These are phyloP conservation scores for Acleris literana DNA, from an alignment of 2,888 invertebrate species.

Conservation along the genomic window DNA sequence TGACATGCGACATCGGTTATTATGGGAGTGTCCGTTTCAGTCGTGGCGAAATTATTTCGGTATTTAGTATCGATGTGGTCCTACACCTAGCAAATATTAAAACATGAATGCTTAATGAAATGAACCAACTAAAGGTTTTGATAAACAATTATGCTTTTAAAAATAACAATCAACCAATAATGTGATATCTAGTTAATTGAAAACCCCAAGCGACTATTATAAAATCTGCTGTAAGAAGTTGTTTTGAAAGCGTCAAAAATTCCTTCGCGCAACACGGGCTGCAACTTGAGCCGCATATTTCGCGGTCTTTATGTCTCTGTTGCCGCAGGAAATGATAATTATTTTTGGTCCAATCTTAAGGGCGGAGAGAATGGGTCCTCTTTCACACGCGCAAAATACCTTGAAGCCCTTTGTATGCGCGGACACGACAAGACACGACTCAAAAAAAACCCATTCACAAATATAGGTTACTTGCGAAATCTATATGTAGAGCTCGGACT, in stretches of 20 bases:
- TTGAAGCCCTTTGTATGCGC: slow-evolving; percentile 70
- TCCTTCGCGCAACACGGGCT: slow-evolving; percentile 50
- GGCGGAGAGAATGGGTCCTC: slow-evolving; percentile 73
- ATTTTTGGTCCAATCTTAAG: slow-evolving; percentile 76
- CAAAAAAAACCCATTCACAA: slow-evolving; percentile 79
- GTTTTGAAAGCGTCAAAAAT: slow-evolving; percentile 56
- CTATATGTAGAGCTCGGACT: slow-evolving; percentile 41
- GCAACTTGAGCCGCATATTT: slow-evolving; percentile 51
- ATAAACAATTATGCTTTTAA: background rate
- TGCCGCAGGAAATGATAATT: slow-evolving; percentile 84
- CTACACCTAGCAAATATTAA: too few relatives aligned
- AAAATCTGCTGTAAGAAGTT: slow-evolving; percentile 52
- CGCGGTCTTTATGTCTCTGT: slow-evolving; percentile 53
- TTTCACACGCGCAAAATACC: slow-evolving; percentile 81
- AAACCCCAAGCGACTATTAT: slow-evolving; percentile 56
- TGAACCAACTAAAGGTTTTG: background rate
- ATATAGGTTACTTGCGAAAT: slow-evolving; percentile 79
- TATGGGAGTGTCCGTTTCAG: slow-evolving; percentile 63
- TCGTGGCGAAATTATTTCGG: slow-evolving; percentile 50
- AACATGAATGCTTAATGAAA: too few relatives aligned
- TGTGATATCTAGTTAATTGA: slow-evolving; percentile 40
- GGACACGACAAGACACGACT: slow-evolving; percentile 60
- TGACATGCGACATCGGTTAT: slow-evolving; percentile 68
- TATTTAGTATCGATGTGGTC: slow-evolving; percentile 46
- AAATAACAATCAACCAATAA: slow-evolving; percentile 36